phyloP scores from a whole-genome alignment of 2,888 invertebrate species.

The Hypselothyrea guttata region DNA sequence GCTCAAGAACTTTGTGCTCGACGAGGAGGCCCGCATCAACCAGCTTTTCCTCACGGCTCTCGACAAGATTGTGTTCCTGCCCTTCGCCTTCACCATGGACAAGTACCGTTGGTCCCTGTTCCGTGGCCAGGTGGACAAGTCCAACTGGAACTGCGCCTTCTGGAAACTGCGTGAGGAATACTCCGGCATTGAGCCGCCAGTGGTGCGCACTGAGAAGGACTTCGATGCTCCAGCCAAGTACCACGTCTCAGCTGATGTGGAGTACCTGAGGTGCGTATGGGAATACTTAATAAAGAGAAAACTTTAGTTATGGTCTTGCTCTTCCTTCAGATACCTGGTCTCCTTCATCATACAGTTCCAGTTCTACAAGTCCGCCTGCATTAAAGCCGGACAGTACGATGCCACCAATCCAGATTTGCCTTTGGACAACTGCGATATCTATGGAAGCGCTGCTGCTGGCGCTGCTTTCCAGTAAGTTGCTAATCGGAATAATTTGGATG shows the following conservation, averaged over 20 bases:
- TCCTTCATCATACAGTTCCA: conserved; percentile 91
- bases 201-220: conserved; percentile 86
- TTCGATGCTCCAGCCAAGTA: conserved; percentile 91
- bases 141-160: conserved; percentile 87
- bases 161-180: conserved; percentile 86
- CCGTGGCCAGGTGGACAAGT: conserved; percentile 84
- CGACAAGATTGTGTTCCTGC: conserved; percentile 87
- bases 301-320: not conserved
- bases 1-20: conserved; percentile 85
- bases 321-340: conserved; percentile 86
- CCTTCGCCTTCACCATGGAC: conserved; percentile 88
- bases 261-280: conserved; percentile 85
- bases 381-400: conserved; percentile 90
- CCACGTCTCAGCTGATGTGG: conserved; percentile 88
- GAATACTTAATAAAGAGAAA: not conserved
- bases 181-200: conserved; percentile 87
- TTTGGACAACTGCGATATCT: conserved; percentile 93
- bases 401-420: conserved; percentile 86
- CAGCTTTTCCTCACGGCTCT: conserved; percentile 87
- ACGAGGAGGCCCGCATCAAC: conserved; percentile 86
- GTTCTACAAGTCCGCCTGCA: conserved; percentile 88
- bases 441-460: conserved; percentile 90
- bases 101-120: conserved; percentile 88
- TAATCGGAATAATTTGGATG: not conserved
- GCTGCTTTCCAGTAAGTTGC: conserved; percentile 85